Evolutionary conservation across 2,888 invertebrate species (phyloP).

Genomic region (Carterocephalus palaemon): DNA sequence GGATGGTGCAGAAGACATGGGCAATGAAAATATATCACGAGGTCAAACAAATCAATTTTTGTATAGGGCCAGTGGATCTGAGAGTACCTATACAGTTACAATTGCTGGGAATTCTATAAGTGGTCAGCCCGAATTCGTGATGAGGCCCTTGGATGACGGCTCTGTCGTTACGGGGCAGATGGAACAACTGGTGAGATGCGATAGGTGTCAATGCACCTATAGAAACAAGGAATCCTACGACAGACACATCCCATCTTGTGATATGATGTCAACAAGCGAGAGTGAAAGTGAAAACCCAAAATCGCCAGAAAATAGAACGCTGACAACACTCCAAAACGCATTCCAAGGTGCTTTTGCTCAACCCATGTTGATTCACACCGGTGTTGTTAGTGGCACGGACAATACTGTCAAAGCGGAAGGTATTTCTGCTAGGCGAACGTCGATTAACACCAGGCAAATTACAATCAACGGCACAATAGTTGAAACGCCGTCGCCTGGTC

Average conservation of each 20-base stretch:
- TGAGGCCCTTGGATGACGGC: slow-evolving; percentile 67
- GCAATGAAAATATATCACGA: slow-evolving; percentile 54
- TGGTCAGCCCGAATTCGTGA: slow-evolving; percentile 69
- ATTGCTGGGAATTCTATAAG: slow-evolving; percentile 73
- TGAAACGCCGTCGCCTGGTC: slow-evolving; percentile 75
- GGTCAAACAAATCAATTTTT: slow-evolving; percentile 65
- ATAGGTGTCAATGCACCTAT: slow-evolving; percentile 92
- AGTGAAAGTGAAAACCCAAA: slow-evolving; percentile 86
- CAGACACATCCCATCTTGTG: slow-evolving; percentile 87
- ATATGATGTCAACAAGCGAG: slow-evolving; percentile 88
- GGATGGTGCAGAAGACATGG: slow-evolving; percentile 83
- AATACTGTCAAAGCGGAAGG: slow-evolving; percentile 72
- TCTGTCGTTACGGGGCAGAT: slow-evolving; percentile 64
- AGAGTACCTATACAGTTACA: slow-evolving; percentile 71
- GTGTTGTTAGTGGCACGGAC: slow-evolving; percentile 67
- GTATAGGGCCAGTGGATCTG: slow-evolving; percentile 70
- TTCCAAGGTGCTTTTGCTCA: slow-evolving; percentile 74
- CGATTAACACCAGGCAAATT: slow-evolving; percentile 74
- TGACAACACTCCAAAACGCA: slow-evolving; percentile 72
- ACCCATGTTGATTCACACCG: slow-evolving; percentile 72
- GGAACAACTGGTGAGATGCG: slow-evolving; percentile 90
- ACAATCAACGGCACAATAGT: slow-evolving; percentile 77
- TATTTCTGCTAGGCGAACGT: slow-evolving; percentile 69
- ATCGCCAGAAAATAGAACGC: slow-evolving; percentile 74
- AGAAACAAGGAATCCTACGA: slow-evolving; percentile 89